These are phyloP conservation scores for Amorpha juglandis DNA, from an alignment of 2,888 invertebrate species.

Conservation along the genomic window DNA sequence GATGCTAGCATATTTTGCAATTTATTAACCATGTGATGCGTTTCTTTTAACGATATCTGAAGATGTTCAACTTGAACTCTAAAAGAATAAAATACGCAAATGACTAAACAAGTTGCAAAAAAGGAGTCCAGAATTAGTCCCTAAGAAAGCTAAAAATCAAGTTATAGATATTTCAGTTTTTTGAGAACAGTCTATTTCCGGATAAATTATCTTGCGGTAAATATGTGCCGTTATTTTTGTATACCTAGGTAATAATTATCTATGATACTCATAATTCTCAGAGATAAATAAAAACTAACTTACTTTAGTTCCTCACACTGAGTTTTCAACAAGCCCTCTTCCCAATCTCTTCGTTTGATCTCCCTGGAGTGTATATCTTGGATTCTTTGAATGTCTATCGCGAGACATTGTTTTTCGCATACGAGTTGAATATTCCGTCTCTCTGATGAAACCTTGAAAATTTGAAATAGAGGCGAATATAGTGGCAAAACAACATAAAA, in stretches of 20 bases:
- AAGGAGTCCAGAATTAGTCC: no score
- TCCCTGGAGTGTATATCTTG: constrained; percentile 83
- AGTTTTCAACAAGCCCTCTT: constrained; percentile 75
- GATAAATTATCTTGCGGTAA: no score
- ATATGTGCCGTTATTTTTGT: no score
- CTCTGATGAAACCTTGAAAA: constrained; percentile 81
- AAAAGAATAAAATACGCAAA: constrained; percentile 35
- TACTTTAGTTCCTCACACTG: constrained; percentile 75
- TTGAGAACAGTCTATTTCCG: no score
- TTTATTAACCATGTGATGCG: constrained; percentile 74
- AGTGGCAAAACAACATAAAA: no score
- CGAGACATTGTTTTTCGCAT: constrained; percentile 84
- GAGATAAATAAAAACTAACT: constrained; percentile 25
- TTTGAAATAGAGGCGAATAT: not conserved
- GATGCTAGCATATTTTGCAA: constrained; percentile 69
- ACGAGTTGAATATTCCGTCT: constrained; percentile 82
- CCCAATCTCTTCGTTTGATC: constrained; percentile 83
- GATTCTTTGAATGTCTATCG: constrained; percentile 84
- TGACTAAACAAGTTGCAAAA: no score
- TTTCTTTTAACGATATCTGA: constrained; percentile 73
- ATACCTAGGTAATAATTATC: no score
- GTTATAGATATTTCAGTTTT: no score
- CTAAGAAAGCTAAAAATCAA: no score
- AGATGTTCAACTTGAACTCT: constrained; percentile 78
- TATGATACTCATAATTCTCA: not conserved